phyloP scores from a whole-genome alignment of 2,113 vertebrate genomes.

The Calyptommatus sinebrachiatus region DNA sequence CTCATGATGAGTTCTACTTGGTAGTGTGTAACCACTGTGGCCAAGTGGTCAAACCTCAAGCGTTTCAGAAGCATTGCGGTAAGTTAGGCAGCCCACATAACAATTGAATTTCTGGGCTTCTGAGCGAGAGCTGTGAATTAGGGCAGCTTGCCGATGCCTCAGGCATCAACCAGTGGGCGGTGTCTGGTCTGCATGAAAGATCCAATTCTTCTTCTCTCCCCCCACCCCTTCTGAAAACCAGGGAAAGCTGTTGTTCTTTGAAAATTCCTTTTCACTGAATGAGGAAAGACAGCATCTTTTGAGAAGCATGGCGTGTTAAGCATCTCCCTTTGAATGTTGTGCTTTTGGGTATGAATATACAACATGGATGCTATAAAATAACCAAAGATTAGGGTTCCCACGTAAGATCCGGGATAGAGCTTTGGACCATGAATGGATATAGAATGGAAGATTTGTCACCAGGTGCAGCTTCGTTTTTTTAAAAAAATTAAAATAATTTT shows the following conservation, averaged over 20 bases:
- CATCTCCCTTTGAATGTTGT: background rate
- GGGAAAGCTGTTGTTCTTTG: background rate
- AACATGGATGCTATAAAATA: background rate
- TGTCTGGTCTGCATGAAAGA: background rate
- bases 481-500: too few species aligned
- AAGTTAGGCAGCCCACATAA: constrained; percentile 49
- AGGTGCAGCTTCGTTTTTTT: too few species aligned
- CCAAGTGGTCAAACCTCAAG: constrained; percentile 94
- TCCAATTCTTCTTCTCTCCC: background rate
- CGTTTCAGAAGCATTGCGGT: constrained; percentile 93
- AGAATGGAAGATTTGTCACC: too few species aligned
- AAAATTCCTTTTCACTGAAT: background rate
- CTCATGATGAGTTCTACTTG: constrained; percentile 93
- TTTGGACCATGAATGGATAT: too few species aligned
- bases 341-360: background rate
- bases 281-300: background rate
- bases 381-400: background rate
- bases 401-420: too few species aligned
- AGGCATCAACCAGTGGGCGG: background rate
- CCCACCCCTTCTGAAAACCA: background rate
- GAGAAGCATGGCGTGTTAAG: background rate
- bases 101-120: constrained; percentile 13
- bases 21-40: constrained; percentile 94
- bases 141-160: background rate
- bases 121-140: background rate